These are phyloP conservation scores for Grammomys dolichurus DNA, from an alignment of 2,113 vertebrate species.

Conservation along the genomic window DNA sequence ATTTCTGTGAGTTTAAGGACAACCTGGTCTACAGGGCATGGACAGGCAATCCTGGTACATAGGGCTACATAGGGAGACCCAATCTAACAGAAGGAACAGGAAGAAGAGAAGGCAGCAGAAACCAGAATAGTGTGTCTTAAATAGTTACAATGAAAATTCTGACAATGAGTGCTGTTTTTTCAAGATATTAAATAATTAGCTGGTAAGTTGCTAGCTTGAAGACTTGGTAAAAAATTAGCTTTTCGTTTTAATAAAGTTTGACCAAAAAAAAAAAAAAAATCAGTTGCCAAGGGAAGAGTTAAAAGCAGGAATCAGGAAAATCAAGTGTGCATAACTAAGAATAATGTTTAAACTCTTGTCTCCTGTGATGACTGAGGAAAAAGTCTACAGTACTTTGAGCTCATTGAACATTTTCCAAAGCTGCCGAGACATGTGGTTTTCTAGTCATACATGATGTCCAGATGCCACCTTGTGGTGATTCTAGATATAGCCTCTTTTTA, in stretches of 20 bases:
- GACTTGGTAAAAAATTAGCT: background rate
- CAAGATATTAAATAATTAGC: background rate
- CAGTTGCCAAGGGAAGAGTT: background rate
- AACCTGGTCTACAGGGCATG: background rate
- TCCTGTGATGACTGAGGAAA: background rate
- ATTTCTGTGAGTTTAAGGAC: background rate
- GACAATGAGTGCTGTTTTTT: background rate
- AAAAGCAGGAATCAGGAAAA: background rate
- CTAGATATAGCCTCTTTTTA: background rate
- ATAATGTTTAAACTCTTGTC: background rate
- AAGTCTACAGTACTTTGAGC: background rate
- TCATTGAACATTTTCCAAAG: background rate
- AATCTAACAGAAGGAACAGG: background rate
- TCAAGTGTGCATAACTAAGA: background rate
- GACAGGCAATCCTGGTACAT: background rate
- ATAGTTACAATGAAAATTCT: background rate
- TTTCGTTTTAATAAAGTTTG: background rate
- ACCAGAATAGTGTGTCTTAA: background rate
- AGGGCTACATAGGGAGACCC: background rate
- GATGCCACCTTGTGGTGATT: conserved; percentile 54
- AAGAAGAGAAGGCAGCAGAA: background rate
- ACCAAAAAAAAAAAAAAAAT: background rate
- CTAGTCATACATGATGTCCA: background rate
- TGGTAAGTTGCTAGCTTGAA: background rate
- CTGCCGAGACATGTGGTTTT: background rate